Conservation (phyloP, 2,888 invertebrate species). For the Serrognathus titanus region DNA sequence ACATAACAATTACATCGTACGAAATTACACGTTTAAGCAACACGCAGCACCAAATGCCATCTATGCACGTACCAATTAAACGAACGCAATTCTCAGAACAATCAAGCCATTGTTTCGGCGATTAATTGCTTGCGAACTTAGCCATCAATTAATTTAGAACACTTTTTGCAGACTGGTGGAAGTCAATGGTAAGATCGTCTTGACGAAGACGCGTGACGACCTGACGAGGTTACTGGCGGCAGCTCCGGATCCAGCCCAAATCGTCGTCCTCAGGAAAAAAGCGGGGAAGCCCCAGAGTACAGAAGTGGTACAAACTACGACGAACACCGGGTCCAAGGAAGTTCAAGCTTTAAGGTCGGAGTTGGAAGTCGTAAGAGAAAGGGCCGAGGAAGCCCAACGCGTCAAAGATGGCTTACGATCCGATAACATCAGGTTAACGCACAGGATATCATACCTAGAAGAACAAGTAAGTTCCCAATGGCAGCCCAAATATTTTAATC, state of each 20-base stretch:
- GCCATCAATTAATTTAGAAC: too few species aligned
- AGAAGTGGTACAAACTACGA: constrained; percentile 50
- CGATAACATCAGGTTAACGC: constrained; percentile 81
- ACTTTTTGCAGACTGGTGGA: constrained; percentile 63
- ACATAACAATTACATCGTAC: too few species aligned
- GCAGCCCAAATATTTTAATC: neutral
- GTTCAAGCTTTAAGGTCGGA: constrained; percentile 57
- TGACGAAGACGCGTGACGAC: constrained; percentile 69
- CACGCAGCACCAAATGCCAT: too few species aligned
- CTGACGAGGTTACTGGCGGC: constrained; percentile 63
- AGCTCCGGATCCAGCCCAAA: constrained; percentile 60
- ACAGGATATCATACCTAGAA: constrained; percentile 85
- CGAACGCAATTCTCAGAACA: too few species aligned
- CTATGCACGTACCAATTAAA: too few species aligned
- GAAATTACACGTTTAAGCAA: too few species aligned
- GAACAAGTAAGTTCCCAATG: constrained; percentile 66
- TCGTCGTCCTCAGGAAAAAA: constrained; percentile 58
- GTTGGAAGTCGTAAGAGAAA: constrained; percentile 56
- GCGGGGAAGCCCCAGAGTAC: constrained; percentile 29
- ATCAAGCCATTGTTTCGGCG: too few species aligned
- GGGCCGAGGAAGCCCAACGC: constrained; percentile 62
- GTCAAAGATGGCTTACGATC: constrained; percentile 64
- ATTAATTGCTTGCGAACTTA: too few species aligned
- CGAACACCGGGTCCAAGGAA: constrained; percentile 43
- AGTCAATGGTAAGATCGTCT: constrained; percentile 74